A percentile compares a stretch with the other conserved stretches of the same genome.
Evolutionary conservation across 2,113 vertebrate genomes (phyloP).

Genomic region (Phasianus colchicus): DNA sequence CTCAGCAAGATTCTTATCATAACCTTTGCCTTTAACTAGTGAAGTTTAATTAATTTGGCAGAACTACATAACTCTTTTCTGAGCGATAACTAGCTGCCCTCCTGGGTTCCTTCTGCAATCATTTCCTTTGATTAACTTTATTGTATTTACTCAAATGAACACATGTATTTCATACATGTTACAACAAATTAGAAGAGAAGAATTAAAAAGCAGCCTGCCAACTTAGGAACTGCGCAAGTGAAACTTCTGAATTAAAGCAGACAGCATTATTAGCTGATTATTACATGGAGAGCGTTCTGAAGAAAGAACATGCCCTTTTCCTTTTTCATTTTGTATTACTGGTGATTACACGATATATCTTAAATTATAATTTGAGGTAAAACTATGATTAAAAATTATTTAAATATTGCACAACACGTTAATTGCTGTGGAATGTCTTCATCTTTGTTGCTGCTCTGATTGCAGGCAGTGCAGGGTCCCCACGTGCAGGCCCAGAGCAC

Average conservation of each 20-base stretch:
- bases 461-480: background rate
- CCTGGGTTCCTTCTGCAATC: conserved; percentile 55
- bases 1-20: conserved; percentile 24
- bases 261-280: conserved; percentile 69
- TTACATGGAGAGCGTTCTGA: conserved; percentile 58
- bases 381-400: conserved; percentile 72
- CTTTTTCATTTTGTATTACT: conserved; percentile 60
- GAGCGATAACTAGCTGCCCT: conserved; percentile 1
- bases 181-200: conserved; percentile 66
- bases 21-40: conserved; percentile 47
- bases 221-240: conserved; percentile 46
- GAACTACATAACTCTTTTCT: conserved; percentile 16
- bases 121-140: conserved; percentile 68
- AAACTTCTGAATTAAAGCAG: conserved; percentile 66
- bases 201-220: conserved; percentile 67
- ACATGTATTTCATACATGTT: conserved; percentile 64
- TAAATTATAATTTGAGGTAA: conserved; percentile 70
- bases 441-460: conserved; percentile 56
- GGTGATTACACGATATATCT: conserved; percentile 69
- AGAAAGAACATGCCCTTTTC: conserved; percentile 71
- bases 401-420: conserved; percentile 72
- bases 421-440: conserved; percentile 70
- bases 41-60: conserved; percentile 64
- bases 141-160: conserved; percentile 69
- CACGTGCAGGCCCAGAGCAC: background rate